Base-by-base conservation (phyloP, 2,797 vertebrate species). In the Melanotaenia pygmaea region DNA sequence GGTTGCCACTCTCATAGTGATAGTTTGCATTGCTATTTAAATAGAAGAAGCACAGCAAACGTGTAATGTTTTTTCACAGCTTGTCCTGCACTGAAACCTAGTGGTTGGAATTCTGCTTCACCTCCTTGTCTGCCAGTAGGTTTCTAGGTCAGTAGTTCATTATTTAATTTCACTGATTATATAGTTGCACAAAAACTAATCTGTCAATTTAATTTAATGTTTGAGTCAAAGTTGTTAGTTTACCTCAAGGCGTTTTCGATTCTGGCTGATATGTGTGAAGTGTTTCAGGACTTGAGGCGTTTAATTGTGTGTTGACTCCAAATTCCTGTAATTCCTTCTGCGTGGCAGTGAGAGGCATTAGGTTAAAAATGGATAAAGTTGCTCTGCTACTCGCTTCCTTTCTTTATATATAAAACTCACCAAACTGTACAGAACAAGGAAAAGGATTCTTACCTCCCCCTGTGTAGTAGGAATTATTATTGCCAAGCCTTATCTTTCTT, bases 261-360 rank as follows among this genome's bases (percentile, higher is more conserved):
- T 26, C 32, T 13, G 11, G 16, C 0, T 26, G 30, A 7, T 59
- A 43, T 43, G 40, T 18, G 40, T 43, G 1, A 16, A 18, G 40
- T 43, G 13, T 43, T 43, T 14, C 16, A 43, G 34, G 24, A 20
- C 26, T 5, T 54, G 16, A 40, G 11, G 50, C 45, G 11, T 60
- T 38, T 32, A 11, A 61, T 18, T 65, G 40, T 11, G 50, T 35
- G 47, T 43, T 26, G 51, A 8, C 51, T 50, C 40, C 28, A 75
- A 35, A 75, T 60, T 67, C 64, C n/a, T 68, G 45, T 38, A 34
- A 66, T 77, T 82, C 64, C 43, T 70, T 59, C 53, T 51, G 34
- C 45, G 5, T 5, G 18, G 22, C 12, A 35, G 51, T 65, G 64
- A 30, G 56, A 12, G 28, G 59, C 16, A 59, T 62, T 35, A 50